Evolutionary conservation across 2,888 invertebrate species (phyloP).

Genomic region (Apocheima hispidaria): DNA sequence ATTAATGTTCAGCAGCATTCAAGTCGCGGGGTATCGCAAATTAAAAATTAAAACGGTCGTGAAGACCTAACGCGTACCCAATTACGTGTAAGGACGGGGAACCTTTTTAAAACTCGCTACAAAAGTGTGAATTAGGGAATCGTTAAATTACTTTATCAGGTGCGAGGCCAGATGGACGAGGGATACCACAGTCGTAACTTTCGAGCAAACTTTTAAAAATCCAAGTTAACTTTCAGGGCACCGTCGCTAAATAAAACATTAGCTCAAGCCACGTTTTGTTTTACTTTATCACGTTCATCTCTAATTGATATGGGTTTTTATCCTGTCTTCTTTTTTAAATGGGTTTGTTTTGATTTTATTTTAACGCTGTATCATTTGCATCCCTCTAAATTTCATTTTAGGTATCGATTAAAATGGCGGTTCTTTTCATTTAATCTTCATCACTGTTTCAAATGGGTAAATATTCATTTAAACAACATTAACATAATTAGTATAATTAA

Average conservation of each 20-base stretch:
- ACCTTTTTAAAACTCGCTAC: conserved; percentile 80
- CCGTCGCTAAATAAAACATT: conserved; percentile 78
- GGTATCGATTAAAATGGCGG: background rate
- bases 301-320: conserved; percentile 80
- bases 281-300: conserved; percentile 62
- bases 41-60: conserved; percentile 68
- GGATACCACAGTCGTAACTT: conserved; percentile 73
- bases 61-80: conserved; percentile 71
- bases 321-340: conserved; percentile 62
- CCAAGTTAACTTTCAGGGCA: conserved; percentile 77
- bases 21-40: conserved; percentile 44
- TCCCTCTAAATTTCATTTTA: background rate
- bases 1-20: conserved; percentile 33
- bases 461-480: conserved; percentile 3
- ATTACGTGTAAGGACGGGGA: conserved; percentile 67
- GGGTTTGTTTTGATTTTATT: conserved; percentile 48
- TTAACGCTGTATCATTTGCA: conserved; percentile 27
- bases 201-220: conserved; percentile 82
- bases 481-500: conserved; percentile 23
- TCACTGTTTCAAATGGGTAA: background rate
- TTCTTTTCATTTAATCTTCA: background rate
- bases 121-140: conserved; percentile 83
- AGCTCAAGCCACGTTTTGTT: conserved; percentile 68
- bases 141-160: conserved; percentile 83
- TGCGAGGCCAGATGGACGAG: conserved; percentile 72